phyloP scores from a whole-genome alignment of 2,888 invertebrate species.

The Polyploca ridens region DNA sequence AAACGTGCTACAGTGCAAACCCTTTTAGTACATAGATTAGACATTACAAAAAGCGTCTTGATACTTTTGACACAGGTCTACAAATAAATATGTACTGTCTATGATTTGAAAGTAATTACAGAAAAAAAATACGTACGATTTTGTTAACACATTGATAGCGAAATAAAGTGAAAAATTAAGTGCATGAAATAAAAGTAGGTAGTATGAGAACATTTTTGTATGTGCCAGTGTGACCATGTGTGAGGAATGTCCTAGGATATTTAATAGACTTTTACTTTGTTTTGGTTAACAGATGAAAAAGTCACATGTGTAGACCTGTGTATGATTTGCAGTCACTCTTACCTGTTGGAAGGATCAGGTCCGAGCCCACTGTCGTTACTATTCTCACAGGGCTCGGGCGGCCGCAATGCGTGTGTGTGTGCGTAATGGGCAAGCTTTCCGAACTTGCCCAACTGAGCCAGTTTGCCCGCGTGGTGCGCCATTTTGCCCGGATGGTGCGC shows the following conservation, averaged over 20 bases:
- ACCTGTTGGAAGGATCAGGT: constrained; percentile 87
- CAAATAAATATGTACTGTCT: not conserved
- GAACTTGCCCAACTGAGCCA: constrained; percentile 69
- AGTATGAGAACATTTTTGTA: not conserved
- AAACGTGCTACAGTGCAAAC: not conserved
- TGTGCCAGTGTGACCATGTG: too few relatives aligned
- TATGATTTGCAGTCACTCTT: constrained; percentile 35
- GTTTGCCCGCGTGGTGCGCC: constrained; percentile 56
- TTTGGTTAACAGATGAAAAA: not conserved
- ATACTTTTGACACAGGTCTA: not conserved
- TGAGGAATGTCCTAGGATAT: too few relatives aligned
- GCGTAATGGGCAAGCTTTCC: constrained; percentile 71
- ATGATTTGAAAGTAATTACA: not conserved
- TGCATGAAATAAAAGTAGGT: not conserved
- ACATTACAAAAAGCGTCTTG: not conserved
- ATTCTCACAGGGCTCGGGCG: constrained; percentile 90
- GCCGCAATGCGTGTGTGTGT: constrained; percentile 76
- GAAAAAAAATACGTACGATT: not conserved
- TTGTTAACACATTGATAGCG: not conserved
- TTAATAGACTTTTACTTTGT: not conserved
- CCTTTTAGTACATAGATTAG: not conserved
- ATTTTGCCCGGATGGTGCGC: constrained; percentile 67
- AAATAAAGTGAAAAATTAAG: not conserved
- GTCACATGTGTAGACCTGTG: not conserved
- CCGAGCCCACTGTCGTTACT: constrained; percentile 96